Conservation (phyloP, 2,888 invertebrate genomes). For the Sipunculus nudus region DNA sequence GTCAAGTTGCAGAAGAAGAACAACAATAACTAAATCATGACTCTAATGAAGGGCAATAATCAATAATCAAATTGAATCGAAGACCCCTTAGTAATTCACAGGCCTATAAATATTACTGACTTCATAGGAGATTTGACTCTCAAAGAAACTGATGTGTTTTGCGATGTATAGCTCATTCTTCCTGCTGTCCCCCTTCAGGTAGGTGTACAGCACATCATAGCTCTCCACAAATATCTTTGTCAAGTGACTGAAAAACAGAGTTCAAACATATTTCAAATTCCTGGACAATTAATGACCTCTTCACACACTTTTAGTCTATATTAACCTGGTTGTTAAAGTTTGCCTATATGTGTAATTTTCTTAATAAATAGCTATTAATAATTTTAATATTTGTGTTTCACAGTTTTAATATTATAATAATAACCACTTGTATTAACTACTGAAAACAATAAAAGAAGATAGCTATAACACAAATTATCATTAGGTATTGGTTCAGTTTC, state of each 20-base stretch:
- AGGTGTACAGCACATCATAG: conserved; percentile 60
- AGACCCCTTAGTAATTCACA: neutral
- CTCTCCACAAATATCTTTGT: conserved; percentile 57
- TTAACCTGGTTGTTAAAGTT: neutral
- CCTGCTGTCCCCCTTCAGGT: conserved; percentile 62
- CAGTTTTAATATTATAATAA: too few relatives aligned
- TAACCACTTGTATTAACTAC: too few relatives aligned
- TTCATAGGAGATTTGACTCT: conserved; percentile 54
- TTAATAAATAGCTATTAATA: neutral
- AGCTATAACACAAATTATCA: too few relatives aligned
- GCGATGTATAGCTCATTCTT: conserved; percentile 66
- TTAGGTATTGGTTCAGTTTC: too few relatives aligned
- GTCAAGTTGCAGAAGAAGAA: too few relatives aligned
- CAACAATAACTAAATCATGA: too few relatives aligned
- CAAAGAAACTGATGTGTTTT: conserved; percentile 64
- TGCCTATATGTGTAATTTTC: neutral
- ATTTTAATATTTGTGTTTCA: neutral
- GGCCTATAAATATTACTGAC: conserved; percentile 21
- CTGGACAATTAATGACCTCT: too few relatives aligned
- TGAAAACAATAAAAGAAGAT: too few relatives aligned
- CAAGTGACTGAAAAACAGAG: conserved; percentile 52
- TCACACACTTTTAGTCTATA: too few relatives aligned
- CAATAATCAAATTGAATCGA: neutral
- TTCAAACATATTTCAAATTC: too few relatives aligned
- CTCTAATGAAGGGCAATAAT: too few relatives aligned